Conservation (phyloP, 2,113 vertebrate species). For the Hymenochirus boettgeri region DNA sequence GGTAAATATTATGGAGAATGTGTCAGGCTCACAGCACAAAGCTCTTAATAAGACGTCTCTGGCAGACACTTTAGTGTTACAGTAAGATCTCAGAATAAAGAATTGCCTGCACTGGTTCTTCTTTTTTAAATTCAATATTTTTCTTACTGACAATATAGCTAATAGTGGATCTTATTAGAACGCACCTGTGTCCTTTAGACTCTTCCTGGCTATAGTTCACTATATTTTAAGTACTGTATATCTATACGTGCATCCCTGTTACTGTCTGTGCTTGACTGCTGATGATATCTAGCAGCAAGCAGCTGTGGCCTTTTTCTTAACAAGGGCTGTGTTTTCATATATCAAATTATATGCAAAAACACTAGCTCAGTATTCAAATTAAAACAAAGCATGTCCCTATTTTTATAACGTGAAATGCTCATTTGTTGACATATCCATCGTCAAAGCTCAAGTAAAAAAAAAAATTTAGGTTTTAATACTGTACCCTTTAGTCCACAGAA, state of each 20-base stretch:
- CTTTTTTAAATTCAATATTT: slow-evolving; percentile 26
- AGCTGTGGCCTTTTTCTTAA: neutral
- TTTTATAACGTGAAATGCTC: neutral
- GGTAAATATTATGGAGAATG: too few species aligned
- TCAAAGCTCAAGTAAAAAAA: too few species aligned
- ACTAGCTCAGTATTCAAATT: neutral
- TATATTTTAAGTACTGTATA: neutral
- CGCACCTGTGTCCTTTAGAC: slow-evolving; percentile 19
- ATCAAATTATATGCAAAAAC: slow-evolving; percentile 1
- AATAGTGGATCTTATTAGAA: slow-evolving; percentile 25
- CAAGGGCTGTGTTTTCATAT: neutral
- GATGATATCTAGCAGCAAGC: neutral
- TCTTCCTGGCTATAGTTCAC: slow-evolving; percentile 17
- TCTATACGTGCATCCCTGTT: neutral
- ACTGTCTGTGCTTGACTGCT: slow-evolving; percentile 10
- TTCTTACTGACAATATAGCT: slow-evolving; percentile 21
- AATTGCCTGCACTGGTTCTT: neutral
- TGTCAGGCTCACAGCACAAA: neutral
- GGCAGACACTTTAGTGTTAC: neutral
- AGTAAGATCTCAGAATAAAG: neutral
- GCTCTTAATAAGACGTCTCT: neutral
- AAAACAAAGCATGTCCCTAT: neutral
- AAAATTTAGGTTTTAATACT: too few species aligned
- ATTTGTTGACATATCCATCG: too few species aligned
- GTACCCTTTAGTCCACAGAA: too few species aligned